These are phyloP conservation scores for Argyra leucocephala DNA, from an alignment of 2,888 invertebrate genomes.

Conservation along the genomic window DNA sequence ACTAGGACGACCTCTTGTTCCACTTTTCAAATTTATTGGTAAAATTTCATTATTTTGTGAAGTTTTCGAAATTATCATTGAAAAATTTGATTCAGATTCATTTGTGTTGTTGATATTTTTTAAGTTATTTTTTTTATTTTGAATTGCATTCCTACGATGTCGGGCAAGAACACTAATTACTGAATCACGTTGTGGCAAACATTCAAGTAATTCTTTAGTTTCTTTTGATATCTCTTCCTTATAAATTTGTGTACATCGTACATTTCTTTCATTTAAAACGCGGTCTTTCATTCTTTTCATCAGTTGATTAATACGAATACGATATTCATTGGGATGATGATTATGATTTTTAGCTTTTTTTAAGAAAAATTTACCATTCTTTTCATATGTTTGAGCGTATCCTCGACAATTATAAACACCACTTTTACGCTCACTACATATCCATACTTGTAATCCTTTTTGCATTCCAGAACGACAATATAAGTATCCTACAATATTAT, in stretches of 20 bases:
- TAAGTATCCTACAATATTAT: background rate
- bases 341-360: constrained; percentile 11
- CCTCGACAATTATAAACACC: background rate
- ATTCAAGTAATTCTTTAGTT: background rate
- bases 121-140: background rate
- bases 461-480: too few relatives aligned
- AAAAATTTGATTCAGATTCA: too few relatives aligned
- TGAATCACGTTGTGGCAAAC: background rate
- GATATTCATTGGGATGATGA: background rate
- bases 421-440: background rate
- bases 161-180: background rate
- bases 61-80: background rate
- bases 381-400: background rate
- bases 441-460: background rate
- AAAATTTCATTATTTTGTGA: background rate
- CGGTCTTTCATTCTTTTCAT: constrained; percentile 2
- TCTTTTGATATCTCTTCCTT: background rate
- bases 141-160: background rate
- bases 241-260: background rate
- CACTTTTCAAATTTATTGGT: background rate
- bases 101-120: too few relatives aligned
- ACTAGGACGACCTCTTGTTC: background rate
- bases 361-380: background rate
- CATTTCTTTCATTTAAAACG: background rate
- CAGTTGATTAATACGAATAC: background rate